Conservation (phyloP, 2,113 vertebrate genomes). For the Microtus oregoni region DNA sequence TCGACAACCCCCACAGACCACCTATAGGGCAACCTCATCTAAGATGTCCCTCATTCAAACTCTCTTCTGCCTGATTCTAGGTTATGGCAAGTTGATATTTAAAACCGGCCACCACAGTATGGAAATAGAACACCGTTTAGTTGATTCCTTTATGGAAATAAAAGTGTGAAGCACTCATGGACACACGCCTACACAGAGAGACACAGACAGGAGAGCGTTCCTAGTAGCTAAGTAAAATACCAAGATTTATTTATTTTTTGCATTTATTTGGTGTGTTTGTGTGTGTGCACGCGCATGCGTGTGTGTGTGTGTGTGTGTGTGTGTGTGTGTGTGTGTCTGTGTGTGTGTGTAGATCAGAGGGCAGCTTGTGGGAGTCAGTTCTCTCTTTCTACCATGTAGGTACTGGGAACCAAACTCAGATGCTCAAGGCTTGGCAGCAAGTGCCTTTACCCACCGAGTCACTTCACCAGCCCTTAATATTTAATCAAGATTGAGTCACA, state of each 20-base stretch:
- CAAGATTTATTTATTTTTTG: not conserved
- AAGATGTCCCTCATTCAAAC: not conserved
- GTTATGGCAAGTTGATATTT: not conserved
- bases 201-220: not conserved
- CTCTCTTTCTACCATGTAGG: not conserved
- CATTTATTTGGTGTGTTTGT: not conserved
- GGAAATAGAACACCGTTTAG: not conserved
- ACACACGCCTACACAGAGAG: not conserved
- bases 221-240: not conserved
- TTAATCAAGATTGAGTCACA: not conserved
- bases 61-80: not conserved
- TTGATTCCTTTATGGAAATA: conserved; percentile 9
- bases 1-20: not conserved
- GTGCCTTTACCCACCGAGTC: not conserved
- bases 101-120: not conserved
- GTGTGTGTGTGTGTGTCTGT: too few relatives aligned
- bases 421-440: not conserved
- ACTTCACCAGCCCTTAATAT: not conserved
- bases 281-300: not conserved
- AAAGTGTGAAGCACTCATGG: not conserved
- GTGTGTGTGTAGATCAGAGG: not conserved
- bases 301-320: too few relatives aligned
- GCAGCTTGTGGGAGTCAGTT: not conserved
- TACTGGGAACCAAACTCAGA: not conserved
- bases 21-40: too few relatives aligned